Conservation (phyloP, 2,797 vertebrate genomes). For the Gambelia wislizenii region DNA sequence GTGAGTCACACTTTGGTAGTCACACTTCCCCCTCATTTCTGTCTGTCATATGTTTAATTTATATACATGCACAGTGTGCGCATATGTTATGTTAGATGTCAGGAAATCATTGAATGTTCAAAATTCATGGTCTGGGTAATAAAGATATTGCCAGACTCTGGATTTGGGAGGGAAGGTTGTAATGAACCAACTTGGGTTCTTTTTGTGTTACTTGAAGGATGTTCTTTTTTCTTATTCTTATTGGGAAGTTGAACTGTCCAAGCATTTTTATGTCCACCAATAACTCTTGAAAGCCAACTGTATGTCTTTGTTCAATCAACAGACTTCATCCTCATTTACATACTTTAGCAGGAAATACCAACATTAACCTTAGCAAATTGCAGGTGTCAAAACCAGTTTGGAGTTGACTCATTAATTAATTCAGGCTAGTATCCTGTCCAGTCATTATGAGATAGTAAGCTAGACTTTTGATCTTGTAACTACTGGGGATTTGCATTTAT, state of each 20-base stretch:
- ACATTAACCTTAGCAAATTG: slow-evolving; percentile 4
- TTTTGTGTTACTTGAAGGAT: slow-evolving; percentile 1
- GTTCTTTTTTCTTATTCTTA: background rate
- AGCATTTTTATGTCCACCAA: background rate
- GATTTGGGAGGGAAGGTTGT: background rate
- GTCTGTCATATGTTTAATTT: background rate
- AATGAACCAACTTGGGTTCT: background rate
- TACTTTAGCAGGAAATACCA: slow-evolving; percentile 2
- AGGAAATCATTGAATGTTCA: slow-evolving; percentile 3
- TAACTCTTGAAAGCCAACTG: background rate
- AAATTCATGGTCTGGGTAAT: background rate
- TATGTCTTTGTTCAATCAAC: slow-evolving; percentile 2
- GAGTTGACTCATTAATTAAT: no score
- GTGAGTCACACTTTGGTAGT: background rate
- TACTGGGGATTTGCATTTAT: no score
- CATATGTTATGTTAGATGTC: background rate
- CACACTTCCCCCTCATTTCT: background rate
- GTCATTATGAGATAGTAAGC: no score
- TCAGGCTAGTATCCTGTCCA: no score
- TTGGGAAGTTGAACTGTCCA: background rate
- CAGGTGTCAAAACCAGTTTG: background rate
- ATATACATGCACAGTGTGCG: background rate
- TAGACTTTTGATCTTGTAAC: no score
- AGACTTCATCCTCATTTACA: slow-evolving; percentile 1
- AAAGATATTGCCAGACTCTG: background rate